Evolutionary conservation across 2,113 vertebrate species (phyloP), one percentile per base, ranked within the genome.

Genomic region (Triplophysa tibetana): DNA sequence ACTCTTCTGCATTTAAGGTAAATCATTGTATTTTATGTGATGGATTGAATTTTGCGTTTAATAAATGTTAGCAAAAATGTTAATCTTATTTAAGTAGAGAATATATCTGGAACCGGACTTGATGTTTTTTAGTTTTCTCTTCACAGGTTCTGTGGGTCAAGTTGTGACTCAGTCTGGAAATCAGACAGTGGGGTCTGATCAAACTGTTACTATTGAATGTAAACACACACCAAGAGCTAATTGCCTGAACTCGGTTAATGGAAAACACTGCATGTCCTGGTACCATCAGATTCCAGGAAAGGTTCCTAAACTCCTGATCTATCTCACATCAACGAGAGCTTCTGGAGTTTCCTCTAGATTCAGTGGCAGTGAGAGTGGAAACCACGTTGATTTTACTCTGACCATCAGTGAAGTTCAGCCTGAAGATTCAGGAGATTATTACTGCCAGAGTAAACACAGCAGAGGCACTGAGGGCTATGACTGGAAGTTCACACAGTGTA

Each of bases 381-480:
- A 74, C 12, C 3, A 61, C 0, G 75, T 33, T 2, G 52, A 67
- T 58, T 80, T 29, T 11, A 54, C 64, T 38, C 9, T 81, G 62
- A 81, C 21, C 2, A 61, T 81, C 70, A 75, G 50, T 67, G 19
- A 11, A 45, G 79, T 80, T 9, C 62, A 81, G 54, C 63, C 79
- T 81, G 63, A 81, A 38, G 79, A 81, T 81, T 60, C 72, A 38
- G 79, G 77, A 72, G 68, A 10, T 70, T 79, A 79, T 79, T 79
- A 79, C 67, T 70, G 77, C 33, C 54, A 62, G 66, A 70, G 77
- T 79, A 0, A 1, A 70, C 4, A 70, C 1, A 9, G 1, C 3
- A 77, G 0, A 2, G 13, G 4, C 1, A n/a, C 0, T 7, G 9
- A 21, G 16, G 24, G 24, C 24, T 24, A 2, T 24, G 1, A 1